These are phyloP conservation scores for Pseudois nayaur DNA, from an alignment of 2,113 vertebrate species.

Conservation along the genomic window DNA sequence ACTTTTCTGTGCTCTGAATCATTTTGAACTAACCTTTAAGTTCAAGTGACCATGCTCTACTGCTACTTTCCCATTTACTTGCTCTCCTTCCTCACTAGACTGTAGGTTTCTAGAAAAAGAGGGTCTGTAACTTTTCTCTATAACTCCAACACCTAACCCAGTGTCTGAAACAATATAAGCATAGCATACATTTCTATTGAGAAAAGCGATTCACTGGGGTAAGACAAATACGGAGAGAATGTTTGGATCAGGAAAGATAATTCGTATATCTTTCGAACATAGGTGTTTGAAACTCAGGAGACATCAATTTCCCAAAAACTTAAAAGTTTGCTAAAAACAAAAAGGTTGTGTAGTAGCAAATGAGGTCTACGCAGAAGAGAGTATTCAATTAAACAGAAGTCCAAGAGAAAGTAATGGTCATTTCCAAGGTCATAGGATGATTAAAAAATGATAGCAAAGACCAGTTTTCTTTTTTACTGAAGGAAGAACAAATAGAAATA, in stretches of 20 bases:
- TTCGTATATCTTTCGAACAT: not conserved
- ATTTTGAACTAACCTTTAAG: constrained; percentile 4
- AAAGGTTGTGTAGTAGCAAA: not conserved
- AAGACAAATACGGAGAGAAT: not conserved
- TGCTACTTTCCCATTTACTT: not conserved
- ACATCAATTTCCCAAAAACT: not conserved
- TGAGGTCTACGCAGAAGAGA: not conserved
- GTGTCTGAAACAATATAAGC: not conserved
- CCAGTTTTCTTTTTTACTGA: not conserved
- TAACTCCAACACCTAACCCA: not conserved
- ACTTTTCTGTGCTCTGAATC: not conserved
- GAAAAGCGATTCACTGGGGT: not conserved
- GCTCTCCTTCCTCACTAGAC: not conserved
- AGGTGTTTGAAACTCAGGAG: not conserved
- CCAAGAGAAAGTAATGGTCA: not conserved
- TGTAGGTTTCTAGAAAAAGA: not conserved
- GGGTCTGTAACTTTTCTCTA: not conserved
- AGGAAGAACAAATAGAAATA: constrained; percentile 1
- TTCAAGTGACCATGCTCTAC: not conserved
- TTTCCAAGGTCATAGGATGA: not conserved
- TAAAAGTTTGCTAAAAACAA: not conserved
- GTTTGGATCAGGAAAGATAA: not conserved
- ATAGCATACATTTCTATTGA: not conserved
- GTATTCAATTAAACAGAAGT: not conserved
- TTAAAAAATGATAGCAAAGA: not conserved